These are phyloP conservation scores for Stenichneumon culpator DNA, from an alignment of 2,888 invertebrate species.

Conservation along the genomic window DNA sequence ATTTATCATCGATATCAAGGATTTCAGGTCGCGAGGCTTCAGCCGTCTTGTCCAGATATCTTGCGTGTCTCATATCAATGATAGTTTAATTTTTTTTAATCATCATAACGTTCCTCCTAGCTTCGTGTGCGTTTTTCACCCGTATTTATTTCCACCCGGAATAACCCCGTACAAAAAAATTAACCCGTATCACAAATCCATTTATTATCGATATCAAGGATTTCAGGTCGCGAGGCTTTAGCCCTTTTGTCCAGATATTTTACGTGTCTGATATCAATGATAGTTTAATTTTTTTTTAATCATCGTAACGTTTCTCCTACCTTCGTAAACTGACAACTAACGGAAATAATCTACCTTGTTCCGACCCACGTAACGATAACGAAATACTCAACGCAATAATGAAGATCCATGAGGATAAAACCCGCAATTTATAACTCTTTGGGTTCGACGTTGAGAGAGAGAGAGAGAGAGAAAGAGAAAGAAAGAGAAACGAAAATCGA, in stretches of 20 bases:
- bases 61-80: neutral
- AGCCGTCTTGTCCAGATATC: neutral
- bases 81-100: conserved; percentile 1
- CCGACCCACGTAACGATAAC: conserved; percentile 4
- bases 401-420: conserved; percentile 13
- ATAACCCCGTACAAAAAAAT: too few species aligned
- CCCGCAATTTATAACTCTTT: conserved; percentile 11
- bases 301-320: conserved; percentile 8
- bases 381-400: conserved; percentile 15
- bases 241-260: neutral
- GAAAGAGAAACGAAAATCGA: conserved; percentile 18
- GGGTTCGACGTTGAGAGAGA: neutral
- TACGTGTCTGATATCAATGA: too few species aligned
- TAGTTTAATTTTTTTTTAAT: neutral
- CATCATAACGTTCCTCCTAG: conserved; percentile 8
- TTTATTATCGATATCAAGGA: too few species aligned
- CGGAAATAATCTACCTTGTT: conserved; percentile 7
- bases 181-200: too few species aligned
- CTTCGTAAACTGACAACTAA: neutral
- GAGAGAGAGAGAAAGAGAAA: neutral
- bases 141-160: too few species aligned
- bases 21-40: too few species aligned
- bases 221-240: too few species aligned
- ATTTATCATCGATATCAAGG: too few species aligned
- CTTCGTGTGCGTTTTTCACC: neutral